Conservation (phyloP, 1,140 invertebrate genomes). For the Olivierus martensii region DNA sequence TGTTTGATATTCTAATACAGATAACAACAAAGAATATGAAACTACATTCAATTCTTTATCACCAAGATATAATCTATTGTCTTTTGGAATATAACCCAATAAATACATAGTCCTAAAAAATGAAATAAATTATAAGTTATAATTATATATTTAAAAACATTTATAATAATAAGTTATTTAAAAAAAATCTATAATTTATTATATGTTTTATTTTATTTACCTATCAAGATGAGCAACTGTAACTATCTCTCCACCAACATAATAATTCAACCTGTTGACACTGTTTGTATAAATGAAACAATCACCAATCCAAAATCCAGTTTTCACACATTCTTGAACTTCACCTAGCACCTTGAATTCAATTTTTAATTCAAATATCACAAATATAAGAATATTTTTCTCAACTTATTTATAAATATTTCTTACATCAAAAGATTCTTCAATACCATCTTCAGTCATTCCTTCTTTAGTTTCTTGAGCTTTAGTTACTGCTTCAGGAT, state of each 20-base stretch:
- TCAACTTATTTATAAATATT: slow-evolving; percentile 5
- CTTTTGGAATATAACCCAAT: slow-evolving; percentile 91
- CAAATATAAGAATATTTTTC: too few relatives aligned
- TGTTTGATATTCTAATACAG: slow-evolving; percentile 97
- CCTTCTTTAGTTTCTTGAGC: slow-evolving; percentile 53
- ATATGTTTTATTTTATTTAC: slow-evolving; percentile 28
- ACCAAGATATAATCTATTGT: slow-evolving; percentile 89
- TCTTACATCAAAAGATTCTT: slow-evolving; percentile 87
- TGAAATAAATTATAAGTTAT: too few relatives aligned
- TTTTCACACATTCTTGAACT: slow-evolving; percentile 84
- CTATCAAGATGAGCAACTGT: slow-evolving; percentile 94
- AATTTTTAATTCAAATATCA: too few relatives aligned
- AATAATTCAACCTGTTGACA: slow-evolving; percentile 95
- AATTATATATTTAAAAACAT: too few relatives aligned
- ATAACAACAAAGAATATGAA: slow-evolving; percentile 63
- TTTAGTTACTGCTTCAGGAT: slow-evolving; percentile 50
- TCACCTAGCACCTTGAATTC: slow-evolving; percentile 57
- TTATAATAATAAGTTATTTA: too few relatives aligned
- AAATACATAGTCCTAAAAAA: slow-evolving; percentile 64
- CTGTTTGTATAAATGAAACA: slow-evolving; percentile 99
- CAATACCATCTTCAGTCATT: slow-evolving; percentile 84
- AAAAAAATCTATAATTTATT: too few relatives aligned
- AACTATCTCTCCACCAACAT: slow-evolving; percentile 96
- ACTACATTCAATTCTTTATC: slow-evolving; percentile 97
- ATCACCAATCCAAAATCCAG: slow-evolving; percentile 96